Evolutionary conservation across 2,797 vertebrate species (phyloP), one percentile per base, ranked within the genome.

Genomic region (Sebastes hubbsi): DNA sequence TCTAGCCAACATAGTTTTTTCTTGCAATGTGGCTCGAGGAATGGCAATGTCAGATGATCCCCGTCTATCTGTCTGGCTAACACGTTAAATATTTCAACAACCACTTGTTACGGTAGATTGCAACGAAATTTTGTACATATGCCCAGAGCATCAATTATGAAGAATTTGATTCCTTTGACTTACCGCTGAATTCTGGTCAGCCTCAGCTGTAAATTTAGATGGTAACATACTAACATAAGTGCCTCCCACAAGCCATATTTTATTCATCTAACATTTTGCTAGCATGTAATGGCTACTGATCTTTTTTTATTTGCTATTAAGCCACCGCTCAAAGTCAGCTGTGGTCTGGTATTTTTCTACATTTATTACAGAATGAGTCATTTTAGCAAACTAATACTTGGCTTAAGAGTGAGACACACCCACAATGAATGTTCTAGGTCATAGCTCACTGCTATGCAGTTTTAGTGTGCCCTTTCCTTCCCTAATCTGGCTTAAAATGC

Each of bases 401-500:
- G 77, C 68, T 79, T 34, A 66, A 13, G 64, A 18, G 16, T 62
- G 30, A 68, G 67, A 65, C 75, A 67, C 82, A 81, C 80, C 81
- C 82, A 72, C 77, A 10, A 56, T 82, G 72, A 85, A 91, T 85
- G 68, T 86, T 88, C 68, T 85, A 77, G 75, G 85, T 86, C 81
- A 81, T 66, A 34, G 83, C 70, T 78, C 58, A 65, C 25, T 78
- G 78, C 81, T 66, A 71, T 75, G 59, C 75, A 34, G 24, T 76
- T 86, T 73, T 30, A 46, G 13, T 61, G 22, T 52, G 80, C 29
- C 9, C 14, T 80, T 88, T 78, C 46, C 62, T 75, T 29, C 38
- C 73, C 52, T 86, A 80, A 88, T 88, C 83, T 90, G 86, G 75
- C 46, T 89, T 87, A 80, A 83, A 58, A 22, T 78, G 69, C 68